Evolutionary conservation across 1,140 invertebrate genomes (phyloP).

Genomic region (Aphaenogaster floridana): DNA sequence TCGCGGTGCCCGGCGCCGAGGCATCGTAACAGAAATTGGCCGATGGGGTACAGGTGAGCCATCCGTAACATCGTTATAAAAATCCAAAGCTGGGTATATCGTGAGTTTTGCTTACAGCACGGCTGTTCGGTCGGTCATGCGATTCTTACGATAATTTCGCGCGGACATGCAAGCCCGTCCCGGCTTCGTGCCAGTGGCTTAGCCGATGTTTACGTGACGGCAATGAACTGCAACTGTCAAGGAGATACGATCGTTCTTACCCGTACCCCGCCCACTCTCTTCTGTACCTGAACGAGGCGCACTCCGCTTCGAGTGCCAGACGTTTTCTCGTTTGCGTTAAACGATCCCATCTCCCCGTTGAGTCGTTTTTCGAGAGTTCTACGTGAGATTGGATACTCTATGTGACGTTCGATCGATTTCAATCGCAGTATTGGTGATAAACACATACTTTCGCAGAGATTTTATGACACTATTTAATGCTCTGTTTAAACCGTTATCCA

Average conservation of each 20-base stretch:
- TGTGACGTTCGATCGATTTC: constrained; percentile 36
- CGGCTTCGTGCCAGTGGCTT: constrained; percentile 31
- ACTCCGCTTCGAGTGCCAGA: constrained; percentile 29
- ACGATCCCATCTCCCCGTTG: neutral
- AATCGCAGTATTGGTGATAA: constrained; percentile 26
- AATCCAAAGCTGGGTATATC: constrained; percentile 33
- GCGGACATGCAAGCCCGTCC: constrained; percentile 56
- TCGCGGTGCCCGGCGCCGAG: neutral
- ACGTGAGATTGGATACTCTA: constrained; percentile 17
- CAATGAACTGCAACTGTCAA: constrained; percentile 66
- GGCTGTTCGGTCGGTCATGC: constrained; percentile 50
- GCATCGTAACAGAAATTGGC: neutral
- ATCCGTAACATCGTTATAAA: constrained; percentile 48
- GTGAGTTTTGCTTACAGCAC: constrained; percentile 53
- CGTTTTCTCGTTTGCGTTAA: constrained; percentile 54
- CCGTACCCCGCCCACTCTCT: constrained; percentile 25
- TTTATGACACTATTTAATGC: neutral
- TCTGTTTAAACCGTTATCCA: neutral
- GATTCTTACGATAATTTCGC: constrained; percentile 61
- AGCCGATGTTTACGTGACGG: constrained; percentile 65
- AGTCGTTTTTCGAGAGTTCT: constrained; percentile 31
- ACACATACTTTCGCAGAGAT: neutral
- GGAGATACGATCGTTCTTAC: constrained; percentile 61
- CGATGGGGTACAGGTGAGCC: neutral
- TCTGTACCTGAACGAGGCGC: constrained; percentile 26